A percentile compares a stretch with the other conserved stretches of the same genome.
Conservation (phyloP, 2,797 vertebrate genomes). For the Emys orbicularis region DNA sequence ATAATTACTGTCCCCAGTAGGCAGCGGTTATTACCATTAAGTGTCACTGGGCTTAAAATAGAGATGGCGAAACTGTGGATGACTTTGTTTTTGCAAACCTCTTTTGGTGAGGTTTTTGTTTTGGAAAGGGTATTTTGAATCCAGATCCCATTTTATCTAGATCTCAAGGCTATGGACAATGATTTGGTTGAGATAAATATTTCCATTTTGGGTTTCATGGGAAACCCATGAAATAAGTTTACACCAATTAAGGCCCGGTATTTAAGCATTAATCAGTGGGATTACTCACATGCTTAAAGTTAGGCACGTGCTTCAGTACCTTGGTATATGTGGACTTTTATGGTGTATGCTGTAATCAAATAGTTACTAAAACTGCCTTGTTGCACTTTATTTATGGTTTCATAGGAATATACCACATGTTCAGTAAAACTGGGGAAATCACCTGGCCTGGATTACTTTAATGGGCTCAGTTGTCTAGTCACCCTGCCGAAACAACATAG, state of each 20-base stretch:
- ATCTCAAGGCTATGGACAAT: background rate
- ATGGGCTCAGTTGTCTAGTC: constrained; percentile 41
- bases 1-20: background rate
- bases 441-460: constrained; percentile 10
- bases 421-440: constrained; percentile 44
- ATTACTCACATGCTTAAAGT: too few species aligned
- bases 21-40: background rate
- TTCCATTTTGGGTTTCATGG: background rate
- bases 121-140: background rate
- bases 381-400: background rate
- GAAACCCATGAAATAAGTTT: background rate
- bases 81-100: background rate
- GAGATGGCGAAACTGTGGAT: background rate
- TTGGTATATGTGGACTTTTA: background rate
- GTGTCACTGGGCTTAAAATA: background rate
- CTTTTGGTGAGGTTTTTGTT: background rate
- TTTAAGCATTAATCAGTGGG: background rate
- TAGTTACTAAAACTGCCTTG: accelerated
- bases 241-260: background rate
- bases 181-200: background rate
- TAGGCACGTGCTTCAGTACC: background rate
- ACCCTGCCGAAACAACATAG: constrained; percentile 51
- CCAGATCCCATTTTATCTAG: background rate
- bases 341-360: background rate
- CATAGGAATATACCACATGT: background rate